Base-by-base conservation (phyloP, 2,888 invertebrate genomes). In the Mycalesis mineus region DNA sequence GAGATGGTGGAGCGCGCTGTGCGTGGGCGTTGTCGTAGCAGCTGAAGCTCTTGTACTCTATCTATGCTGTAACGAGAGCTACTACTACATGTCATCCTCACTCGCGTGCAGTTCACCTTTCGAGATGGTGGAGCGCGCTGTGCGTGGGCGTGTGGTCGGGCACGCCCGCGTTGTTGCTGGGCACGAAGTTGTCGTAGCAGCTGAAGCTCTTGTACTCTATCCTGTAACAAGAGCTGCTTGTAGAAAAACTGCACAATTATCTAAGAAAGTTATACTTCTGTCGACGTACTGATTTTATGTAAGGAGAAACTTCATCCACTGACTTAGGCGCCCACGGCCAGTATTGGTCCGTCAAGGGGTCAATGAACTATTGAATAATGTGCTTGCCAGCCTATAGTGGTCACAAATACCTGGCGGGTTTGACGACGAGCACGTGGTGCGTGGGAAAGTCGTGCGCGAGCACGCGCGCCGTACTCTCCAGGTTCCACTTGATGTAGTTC, bases 111-210 rank as follows among this genome's bases (percentile, higher is more conserved):
- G 22, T 2, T 36, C 36, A 92, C 92, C 90, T 91, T 74, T 93
- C 92, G 50, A 97, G 84, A 76, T 97, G 96, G 54, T 91, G 91
- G 62, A 96, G 85, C 5, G 95, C 94, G 69, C 92, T 91, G 77
- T 94, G 93, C 67, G 92, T 93, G 9, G 93, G 92, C n/a, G 92
- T 91, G 79, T 96, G 95, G 63, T 93, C 92, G 2, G 97, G 97
- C 14, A 94, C 93, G n/a, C 97, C 97, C 59, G 93, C 94, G 74
- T 93, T 93, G 83, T 93, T 94, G 69, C 94, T 93, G 28, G 93
- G 92, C 54, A 97, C 96, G 85, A 97, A 97, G 88, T 97, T 97
- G 80, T 95, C 94, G 77, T 93, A 97, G 74, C 96, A 95, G 75
- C 95, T 95, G 82, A 96, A 96, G 57, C 95, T 96, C 73, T 94